These are phyloP conservation scores for Euura lappo DNA, from an alignment of 1,140 invertebrate genomes.

Conservation along the genomic window DNA sequence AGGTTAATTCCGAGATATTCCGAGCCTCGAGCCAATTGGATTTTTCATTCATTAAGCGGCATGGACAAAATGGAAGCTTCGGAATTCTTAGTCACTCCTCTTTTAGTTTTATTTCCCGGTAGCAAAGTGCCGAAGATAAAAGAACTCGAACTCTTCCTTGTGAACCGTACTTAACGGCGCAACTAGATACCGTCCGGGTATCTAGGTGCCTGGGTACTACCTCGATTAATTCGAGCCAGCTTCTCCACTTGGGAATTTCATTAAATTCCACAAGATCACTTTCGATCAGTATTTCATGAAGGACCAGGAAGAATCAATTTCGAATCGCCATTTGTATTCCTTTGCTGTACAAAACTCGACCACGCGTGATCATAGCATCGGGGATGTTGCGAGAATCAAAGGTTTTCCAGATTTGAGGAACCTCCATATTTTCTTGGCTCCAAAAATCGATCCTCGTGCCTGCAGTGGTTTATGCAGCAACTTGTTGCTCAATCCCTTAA, in stretches of 20 bases:
- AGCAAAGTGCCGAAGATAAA: neutral
- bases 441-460: too few species aligned
- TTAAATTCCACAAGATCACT: slow-evolving; percentile 4
- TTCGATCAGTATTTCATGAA: neutral
- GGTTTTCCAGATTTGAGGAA: too few species aligned
- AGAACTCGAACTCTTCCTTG: neutral
- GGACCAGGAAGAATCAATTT: neutral
- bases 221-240: slow-evolving; percentile 3
- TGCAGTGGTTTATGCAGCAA: too few species aligned
- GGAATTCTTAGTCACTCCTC: too few species aligned
- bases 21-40: neutral
- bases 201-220: neutral
- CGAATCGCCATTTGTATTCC: neutral
- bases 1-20: neutral
- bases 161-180: neutral
- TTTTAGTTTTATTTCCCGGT: too few species aligned
- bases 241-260: neutral
- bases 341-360: neutral
- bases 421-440: too few species aligned
- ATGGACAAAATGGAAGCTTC: too few species aligned
- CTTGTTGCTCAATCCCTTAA: too few species aligned
- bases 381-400: too few species aligned
- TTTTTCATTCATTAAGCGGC: neutral
- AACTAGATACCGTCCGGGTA: neutral
- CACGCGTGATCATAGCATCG: too few species aligned